A percentile compares a stretch with the other conserved stretches of the same genome.
These are phyloP conservation scores for Schmidtea mediterranea DNA, from an alignment of 1,140 invertebrate genomes.

Conservation along the genomic window DNA sequence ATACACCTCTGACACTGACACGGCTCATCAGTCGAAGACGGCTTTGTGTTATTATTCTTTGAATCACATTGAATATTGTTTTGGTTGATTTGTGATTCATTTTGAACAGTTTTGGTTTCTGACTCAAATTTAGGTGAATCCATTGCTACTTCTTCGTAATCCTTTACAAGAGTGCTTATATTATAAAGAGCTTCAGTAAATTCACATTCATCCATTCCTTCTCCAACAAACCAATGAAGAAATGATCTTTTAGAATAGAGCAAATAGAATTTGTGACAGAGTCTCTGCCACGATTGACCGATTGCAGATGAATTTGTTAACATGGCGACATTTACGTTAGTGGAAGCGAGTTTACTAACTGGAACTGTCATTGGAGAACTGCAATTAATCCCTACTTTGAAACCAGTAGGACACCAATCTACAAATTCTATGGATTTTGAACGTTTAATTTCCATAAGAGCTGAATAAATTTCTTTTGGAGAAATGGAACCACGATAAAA, in stretches of 20 bases:
- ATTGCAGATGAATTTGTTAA: constrained; percentile 3
- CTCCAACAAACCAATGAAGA: constrained; percentile 16
- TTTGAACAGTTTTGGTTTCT: constrained; percentile 6
- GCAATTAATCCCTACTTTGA: constrained; percentile 18
- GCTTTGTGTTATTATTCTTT: too few relatives aligned
- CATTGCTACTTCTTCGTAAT: constrained; percentile 8
- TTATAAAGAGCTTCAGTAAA: constrained; percentile 12
- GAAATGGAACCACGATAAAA: constrained; percentile 20
- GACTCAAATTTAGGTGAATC: too few relatives aligned
- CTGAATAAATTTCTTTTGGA: constrained; percentile 56
- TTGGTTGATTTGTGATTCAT: background rate
- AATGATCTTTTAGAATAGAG: constrained; percentile 10
- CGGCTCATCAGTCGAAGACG: too few relatives aligned
- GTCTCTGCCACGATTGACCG: background rate
- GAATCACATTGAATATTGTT: too few relatives aligned
- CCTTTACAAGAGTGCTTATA: constrained; percentile 10
- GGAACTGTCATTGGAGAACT: constrained; percentile 14
- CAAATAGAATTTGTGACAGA: background rate
- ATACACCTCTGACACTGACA: too few relatives aligned
- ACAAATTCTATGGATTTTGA: constrained; percentile 33
- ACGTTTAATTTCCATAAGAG: constrained; percentile 43
- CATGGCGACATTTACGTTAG: constrained; percentile 11
- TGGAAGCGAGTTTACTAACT: constrained; percentile 12
- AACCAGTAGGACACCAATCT: constrained; percentile 60
- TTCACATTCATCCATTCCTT: constrained; percentile 8